Base-by-base conservation (phyloP, 2,113 vertebrate genomes). In the Eurypyga helias region DNA sequence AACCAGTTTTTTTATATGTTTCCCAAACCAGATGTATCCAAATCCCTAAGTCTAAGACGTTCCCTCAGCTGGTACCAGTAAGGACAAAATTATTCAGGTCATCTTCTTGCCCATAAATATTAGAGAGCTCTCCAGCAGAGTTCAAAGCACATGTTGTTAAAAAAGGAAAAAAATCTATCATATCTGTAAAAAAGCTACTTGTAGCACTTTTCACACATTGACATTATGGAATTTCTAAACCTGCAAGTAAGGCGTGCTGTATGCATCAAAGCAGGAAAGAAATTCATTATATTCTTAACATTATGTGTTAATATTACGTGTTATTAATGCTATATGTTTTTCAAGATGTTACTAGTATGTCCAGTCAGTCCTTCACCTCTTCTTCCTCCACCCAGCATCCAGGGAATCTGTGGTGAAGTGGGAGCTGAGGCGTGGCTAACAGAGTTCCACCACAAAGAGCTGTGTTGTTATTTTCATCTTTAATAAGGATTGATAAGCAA, bases 121-220 rank as follows among this genome's bases (percentile, higher is more conserved):
- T 86, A 57, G 70, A 90, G 31, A 58, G 49, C 41, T 25, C 54
- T 81, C 79, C 86, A 92, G 19, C 91, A 58, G 89, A 90, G 83
- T 95, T 93, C 89, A 92, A 95, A 96, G 83, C 54, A 78, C n/a
- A 54, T n/a, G 21, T 45, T 94, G 60, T 43, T 87, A 64, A 10
- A 66, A 70, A 79, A 83, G n/a, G 43, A 80, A 43, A 61, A 25
- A 55, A 25, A 2, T 20, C 11, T 55, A 13, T 28, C 13, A 20
- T 45, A 66, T 83, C 57, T 85, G 49, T 86, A 58, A 80, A 83
- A 83, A 41, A 76, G 16, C 41, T 86, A 54, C 49, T 82, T 75
- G 51, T 84, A 85, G 38, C 21, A 26, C 26, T 80, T 92, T 61
- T 54, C 49, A 80, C 48, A 13, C 45, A 41, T 90, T 83, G 72